Evolutionary conservation across 2,113 vertebrate genomes (phyloP).

Genomic region (Macroglossus sobrinus): DNA sequence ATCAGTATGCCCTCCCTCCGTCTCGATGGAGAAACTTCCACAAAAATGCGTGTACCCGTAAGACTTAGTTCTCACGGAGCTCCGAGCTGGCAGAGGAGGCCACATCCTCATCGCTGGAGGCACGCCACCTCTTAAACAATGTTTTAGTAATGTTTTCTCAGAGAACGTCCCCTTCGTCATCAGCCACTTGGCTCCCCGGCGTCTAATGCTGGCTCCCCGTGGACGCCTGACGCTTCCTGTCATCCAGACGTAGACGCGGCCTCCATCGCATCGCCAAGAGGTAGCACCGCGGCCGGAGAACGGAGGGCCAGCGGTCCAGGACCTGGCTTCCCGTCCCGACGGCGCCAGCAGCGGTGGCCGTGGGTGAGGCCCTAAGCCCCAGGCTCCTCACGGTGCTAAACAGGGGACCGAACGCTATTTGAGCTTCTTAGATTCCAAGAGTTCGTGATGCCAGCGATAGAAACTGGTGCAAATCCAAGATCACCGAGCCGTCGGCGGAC

Average conservation of each 20-base stretch:
- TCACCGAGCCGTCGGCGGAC: not conserved
- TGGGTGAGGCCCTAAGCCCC: not conserved
- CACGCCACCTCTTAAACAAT: constrained; percentile 22
- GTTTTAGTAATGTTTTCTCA: constrained; percentile 29
- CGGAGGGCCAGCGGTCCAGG: not conserved
- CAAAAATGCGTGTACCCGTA: constrained; percentile 37
- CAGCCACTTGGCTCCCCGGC: not conserved
- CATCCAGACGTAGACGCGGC: not conserved
- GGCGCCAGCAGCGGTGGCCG: not conserved
- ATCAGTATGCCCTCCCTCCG: not conserved
- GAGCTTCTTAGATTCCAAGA: not conserved
- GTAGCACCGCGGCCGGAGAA: not conserved
- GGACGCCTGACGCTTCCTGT: not conserved
- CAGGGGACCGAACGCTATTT: not conserved
- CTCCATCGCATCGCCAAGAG: not conserved
- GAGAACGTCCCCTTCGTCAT: constrained; percentile 1
- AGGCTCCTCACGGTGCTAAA: not conserved
- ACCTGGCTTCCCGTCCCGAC: not conserved
- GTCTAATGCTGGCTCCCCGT: not conserved
- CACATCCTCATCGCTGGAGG: constrained; percentile 22
- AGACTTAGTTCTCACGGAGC: constrained; percentile 41
- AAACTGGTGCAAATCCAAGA: not conserved
- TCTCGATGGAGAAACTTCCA: constrained; percentile 56
- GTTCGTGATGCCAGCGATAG: not conserved
- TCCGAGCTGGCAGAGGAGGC: not conserved